Base-by-base conservation (phyloP, 1,140 invertebrate genomes). In the Caenorhabditis tropicalis region DNA sequence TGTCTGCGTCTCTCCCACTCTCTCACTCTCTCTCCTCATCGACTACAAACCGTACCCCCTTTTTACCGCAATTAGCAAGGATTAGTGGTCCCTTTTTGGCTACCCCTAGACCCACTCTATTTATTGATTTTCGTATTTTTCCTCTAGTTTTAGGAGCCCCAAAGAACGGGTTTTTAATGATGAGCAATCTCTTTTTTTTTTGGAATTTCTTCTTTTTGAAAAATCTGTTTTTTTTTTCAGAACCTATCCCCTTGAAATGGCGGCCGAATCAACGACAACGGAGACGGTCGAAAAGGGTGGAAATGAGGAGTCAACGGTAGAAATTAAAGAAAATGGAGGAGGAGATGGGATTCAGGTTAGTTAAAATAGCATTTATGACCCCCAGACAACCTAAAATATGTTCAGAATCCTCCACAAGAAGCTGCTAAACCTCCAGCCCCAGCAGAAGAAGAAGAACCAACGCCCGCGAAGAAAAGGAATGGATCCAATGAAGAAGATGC, bases 241-340 rank as follows among this genome's bases (percentile, higher is more conserved):
- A 51, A 51, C 48, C 48, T 51, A 51, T n/a, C n/a, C 43, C 7
- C 9, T 9, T 58, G 16, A 58, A 70, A 74, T 74, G 65, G 65
- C 65, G 19, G 65, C 65, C 19, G 65, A 74, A 46, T 74, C 65
- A 36, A 21, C 36, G 12, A 74, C 65, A 9, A 74, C 65, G 36
- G 65, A 74, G 21, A 74, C 65, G 4, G 65, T 74, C 7, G 36
- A 74, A 10, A 74, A 74, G 65, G 43, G 29, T 43, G 65, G 33
- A 43, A 74, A 27, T 12, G 65, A 74, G 36, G 65, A 74, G 36
- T 74, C 65, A 46, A 74, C 65, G 65, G 65, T 74, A 43, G 65
- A 39, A 74, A 12, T 43, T 12, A 74, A 74, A 46, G 36, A 24
- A 10, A 74, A 74, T 43, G 39, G 39, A 43, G 39, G 39, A 43